phyloP scores from a whole-genome alignment of 2,113 vertebrate genomes.

The Sula dactylatra region DNA sequence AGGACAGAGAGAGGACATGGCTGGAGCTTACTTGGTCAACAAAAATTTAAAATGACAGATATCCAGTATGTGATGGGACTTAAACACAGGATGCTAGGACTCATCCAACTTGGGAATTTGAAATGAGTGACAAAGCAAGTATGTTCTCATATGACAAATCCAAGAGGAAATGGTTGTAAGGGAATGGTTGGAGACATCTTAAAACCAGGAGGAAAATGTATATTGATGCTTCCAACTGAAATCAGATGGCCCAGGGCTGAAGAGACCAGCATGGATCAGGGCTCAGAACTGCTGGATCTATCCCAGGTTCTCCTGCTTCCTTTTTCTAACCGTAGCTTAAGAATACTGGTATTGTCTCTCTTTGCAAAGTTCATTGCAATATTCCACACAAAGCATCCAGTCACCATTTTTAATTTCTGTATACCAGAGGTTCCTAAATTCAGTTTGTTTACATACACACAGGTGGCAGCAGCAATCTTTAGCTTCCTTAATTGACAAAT shows the following conservation, averaged over 20 bases:
- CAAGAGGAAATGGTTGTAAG: neutral
- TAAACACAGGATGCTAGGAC: neutral
- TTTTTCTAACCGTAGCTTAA: neutral
- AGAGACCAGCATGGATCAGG: neutral
- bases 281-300: neutral
- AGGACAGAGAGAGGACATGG: neutral
- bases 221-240: neutral
- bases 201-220: neutral
- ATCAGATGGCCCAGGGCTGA: neutral
- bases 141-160: neutral
- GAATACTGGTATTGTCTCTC: neutral
- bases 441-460: neutral
- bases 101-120: neutral
- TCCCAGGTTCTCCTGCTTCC: neutral
- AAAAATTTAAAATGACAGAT: neutral
- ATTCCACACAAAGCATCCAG: neutral
- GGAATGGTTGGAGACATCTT: neutral
- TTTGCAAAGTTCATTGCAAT: neutral
- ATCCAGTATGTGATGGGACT: neutral
- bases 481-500: conserved; percentile 6
- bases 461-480: conserved; percentile 14
- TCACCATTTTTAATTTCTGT: neutral
- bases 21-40: neutral
- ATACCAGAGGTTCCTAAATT: neutral
- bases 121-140: neutral